These are phyloP conservation scores for Xenopus petersii DNA, from an alignment of 2,797 vertebrate species.

Conservation along the genomic window DNA sequence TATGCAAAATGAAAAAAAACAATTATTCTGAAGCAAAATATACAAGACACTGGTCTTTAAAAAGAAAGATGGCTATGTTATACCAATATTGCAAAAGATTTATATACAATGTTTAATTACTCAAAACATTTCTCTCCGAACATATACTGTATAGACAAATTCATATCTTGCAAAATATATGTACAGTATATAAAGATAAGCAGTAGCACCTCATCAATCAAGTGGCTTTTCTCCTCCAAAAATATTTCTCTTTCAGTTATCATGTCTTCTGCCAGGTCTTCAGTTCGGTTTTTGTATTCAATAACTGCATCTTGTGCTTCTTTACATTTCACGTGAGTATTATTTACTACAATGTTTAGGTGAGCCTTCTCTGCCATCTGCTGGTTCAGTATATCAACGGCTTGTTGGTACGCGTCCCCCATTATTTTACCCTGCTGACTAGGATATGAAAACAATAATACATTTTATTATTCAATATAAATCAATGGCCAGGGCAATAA, in stretches of 20 bases:
- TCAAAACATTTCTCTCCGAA: no score
- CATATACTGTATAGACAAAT: no score
- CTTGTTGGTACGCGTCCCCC: conserved; percentile 45
- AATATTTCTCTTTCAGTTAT: conserved; percentile 54
- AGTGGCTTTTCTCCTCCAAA: conserved; percentile 33
- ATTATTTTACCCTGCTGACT: conserved; percentile 24
- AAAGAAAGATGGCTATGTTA: no score
- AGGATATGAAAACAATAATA: background rate
- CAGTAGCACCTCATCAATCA: conserved; percentile 48
- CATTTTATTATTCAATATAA: background rate
- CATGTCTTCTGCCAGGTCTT: conserved; percentile 52
- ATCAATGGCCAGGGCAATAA: no score
- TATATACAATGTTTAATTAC: no score
- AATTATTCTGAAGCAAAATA: no score
- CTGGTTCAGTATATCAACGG: conserved; percentile 62
- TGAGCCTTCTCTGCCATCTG: conserved; percentile 60
- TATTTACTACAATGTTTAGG: conserved; percentile 56
- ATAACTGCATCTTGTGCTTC: conserved; percentile 51
- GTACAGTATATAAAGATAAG: no score
- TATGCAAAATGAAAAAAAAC: no score
- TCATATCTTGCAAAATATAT: no score
- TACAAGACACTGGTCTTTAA: no score
- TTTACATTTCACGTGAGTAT: conserved; percentile 55
- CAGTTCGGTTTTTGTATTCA: background rate
- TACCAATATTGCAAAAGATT: no score